A percentile compares a stretch with the other conserved stretches of the same genome.
phyloP scores from a whole-genome alignment of 2,888 invertebrate genomes.

The Junonia oenone region DNA sequence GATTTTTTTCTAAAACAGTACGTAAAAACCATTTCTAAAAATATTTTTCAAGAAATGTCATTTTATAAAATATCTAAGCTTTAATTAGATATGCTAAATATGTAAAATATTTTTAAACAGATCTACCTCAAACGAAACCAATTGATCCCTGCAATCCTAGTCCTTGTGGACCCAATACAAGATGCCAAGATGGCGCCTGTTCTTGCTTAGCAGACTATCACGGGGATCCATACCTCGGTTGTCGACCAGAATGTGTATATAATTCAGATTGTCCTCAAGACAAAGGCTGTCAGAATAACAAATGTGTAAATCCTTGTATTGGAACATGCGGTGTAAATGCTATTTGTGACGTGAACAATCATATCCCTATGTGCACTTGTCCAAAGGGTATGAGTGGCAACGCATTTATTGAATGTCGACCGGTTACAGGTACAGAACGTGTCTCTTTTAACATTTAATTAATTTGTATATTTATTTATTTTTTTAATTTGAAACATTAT shows the following conservation, averaged over 20 bases:
- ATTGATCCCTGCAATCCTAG: conserved; percentile 80
- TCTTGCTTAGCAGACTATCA: conserved; percentile 81
- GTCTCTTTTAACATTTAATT: neutral
- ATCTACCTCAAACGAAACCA: conserved; percentile 33
- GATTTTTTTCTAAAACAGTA: too few relatives aligned
- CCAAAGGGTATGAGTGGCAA: conserved; percentile 83
- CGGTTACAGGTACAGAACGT: conserved; percentile 66
- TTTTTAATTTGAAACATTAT: neutral
- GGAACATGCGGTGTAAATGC: conserved; percentile 86
- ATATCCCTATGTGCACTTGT: conserved; percentile 85
- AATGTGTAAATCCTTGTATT: conserved; percentile 86
- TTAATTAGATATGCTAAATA: too few relatives aligned
- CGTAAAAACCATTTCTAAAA: too few relatives aligned
- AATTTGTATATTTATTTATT: neutral
- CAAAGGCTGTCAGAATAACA: conserved; percentile 83
- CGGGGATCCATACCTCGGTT: conserved; percentile 84
- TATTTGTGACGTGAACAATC: conserved; percentile 84
- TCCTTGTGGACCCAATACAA: conserved; percentile 83
- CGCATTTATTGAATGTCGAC: conserved; percentile 82
- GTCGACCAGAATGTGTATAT: conserved; percentile 85
- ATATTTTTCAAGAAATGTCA: too few relatives aligned
- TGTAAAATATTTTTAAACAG: conserved; percentile 35
- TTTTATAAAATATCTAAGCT: too few relatives aligned
- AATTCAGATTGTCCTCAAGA: conserved; percentile 83
- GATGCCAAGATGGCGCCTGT: conserved; percentile 79